Conservation (phyloP, 2,888 invertebrate species). For the Lasioglossum pauxillum region DNA sequence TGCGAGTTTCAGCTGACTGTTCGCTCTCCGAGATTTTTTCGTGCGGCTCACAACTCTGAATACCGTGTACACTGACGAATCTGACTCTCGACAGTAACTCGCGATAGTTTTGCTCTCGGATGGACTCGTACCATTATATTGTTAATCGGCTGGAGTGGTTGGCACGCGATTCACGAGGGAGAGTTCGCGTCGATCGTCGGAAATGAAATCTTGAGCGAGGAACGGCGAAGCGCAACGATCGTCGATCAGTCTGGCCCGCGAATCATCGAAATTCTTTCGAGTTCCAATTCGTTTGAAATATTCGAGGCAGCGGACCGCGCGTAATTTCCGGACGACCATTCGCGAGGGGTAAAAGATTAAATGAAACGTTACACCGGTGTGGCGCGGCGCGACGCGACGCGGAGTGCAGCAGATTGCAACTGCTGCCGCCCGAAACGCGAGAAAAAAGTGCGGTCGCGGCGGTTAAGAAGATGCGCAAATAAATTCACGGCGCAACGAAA, state of each 20-base stretch:
- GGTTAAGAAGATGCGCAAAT: conserved; percentile 34
- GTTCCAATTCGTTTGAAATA: conserved; percentile 15
- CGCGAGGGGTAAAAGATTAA: conserved; percentile 14
- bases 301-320: conserved; percentile 9
- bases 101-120: too few species aligned
- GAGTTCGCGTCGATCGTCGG: background rate
- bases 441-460: conserved; percentile 13
- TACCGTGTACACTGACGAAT: too few species aligned
- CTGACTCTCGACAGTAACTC: too few species aligned
- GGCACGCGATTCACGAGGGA: too few species aligned
- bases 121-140: background rate
- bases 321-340: conserved; percentile 18
- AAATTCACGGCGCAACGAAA: conserved; percentile 33
- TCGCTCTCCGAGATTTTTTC: too few species aligned
- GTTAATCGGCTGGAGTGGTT: conserved; percentile 24
- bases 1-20: too few species aligned
- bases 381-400: background rate
- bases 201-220: conserved; percentile 5
- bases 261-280: conserved; percentile 17
- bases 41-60: too few species aligned
- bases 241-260: background rate
- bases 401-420: conserved; percentile 5
- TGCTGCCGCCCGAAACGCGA: background rate
- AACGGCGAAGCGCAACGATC: background rate
- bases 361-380: conserved; percentile 18